Conservation (phyloP, 2,888 invertebrate genomes). For the Napeogenes sylphis region DNA sequence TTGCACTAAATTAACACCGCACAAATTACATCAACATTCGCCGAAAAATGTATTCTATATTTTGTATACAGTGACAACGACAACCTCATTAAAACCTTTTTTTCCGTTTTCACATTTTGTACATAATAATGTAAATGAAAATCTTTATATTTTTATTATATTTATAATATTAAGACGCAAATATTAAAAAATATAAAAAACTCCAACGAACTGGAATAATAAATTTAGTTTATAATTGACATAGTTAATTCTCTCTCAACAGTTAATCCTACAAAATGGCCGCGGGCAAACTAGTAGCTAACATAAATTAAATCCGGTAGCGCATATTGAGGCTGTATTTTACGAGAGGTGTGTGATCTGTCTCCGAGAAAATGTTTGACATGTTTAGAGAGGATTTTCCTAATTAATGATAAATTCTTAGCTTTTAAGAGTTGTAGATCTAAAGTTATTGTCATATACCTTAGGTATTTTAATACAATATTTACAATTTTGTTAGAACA, state of each 20-base stretch:
- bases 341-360: conserved; percentile 22
- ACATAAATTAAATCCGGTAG: conserved; percentile 4
- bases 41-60: no score
- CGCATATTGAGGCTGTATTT: conserved; percentile 1
- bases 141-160: no score
- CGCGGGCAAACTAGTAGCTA: conserved; percentile 17
- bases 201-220: background rate
- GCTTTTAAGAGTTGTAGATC: background rate
- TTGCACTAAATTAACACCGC: no score
- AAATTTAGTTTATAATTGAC: conserved; percentile 5
- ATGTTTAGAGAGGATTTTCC: background rate
- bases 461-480: no score
- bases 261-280: conserved; percentile 6
- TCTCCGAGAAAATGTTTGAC: conserved; percentile 2
- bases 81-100: no score
- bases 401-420: conserved; percentile 2
- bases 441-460: background rate
- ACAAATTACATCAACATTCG: no score
- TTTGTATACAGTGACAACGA: no score
- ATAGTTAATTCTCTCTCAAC: conserved; percentile 2
- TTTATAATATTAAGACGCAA: no score
- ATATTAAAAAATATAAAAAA: no score
- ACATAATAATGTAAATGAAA: no score
- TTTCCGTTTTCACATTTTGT: no score
- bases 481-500: background rate